Conservation (phyloP, 2,888 invertebrate genomes). For the Caenorhabditis parvicauda region DNA sequence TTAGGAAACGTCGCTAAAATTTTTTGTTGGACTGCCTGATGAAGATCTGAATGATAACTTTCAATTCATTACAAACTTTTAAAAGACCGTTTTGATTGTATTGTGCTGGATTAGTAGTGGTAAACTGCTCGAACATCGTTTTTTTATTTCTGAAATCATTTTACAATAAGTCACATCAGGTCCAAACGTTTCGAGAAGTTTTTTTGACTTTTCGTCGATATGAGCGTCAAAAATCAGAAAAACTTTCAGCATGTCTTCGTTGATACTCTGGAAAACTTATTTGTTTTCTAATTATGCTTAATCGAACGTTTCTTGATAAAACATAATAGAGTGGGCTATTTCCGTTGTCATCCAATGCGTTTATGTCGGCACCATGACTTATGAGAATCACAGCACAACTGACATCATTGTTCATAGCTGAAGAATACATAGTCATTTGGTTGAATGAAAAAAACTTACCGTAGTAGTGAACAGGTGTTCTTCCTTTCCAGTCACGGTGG, state of each 20-base stretch:
- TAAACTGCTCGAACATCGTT: too few relatives aligned
- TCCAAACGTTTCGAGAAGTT: neutral
- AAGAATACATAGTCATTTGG: neutral
- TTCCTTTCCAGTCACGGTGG: neutral
- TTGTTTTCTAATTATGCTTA: too few relatives aligned
- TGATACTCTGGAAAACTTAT: too few relatives aligned
- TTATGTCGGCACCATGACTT: slow-evolving; percentile 12
- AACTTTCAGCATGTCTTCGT: slow-evolving; percentile 7
- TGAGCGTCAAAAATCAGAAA: slow-evolving; percentile 6
- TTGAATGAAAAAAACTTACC: neutral
- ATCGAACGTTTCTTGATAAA: slow-evolving; percentile 1
- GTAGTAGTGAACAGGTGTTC: neutral
- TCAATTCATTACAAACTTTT: neutral
- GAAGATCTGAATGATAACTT: neutral
- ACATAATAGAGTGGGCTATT: slow-evolving; percentile 21
- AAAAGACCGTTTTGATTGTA: too few relatives aligned
- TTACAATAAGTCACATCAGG: too few relatives aligned
- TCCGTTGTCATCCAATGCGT: slow-evolving; percentile 11
- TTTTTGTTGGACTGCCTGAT: slow-evolving; percentile 12
- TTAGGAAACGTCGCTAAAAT: slow-evolving; percentile 8
- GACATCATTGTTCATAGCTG: slow-evolving; percentile 6
- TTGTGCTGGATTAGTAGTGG: too few relatives aligned
- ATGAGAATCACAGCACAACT: slow-evolving; percentile 3
- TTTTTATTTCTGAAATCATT: too few relatives aligned
- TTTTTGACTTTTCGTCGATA: slow-evolving; percentile 8